Evolutionary conservation across 2,797 vertebrate genomes (phyloP), one percentile per base, ranked within the genome.

Genomic region (Cyclopterus lumpus): DNA sequence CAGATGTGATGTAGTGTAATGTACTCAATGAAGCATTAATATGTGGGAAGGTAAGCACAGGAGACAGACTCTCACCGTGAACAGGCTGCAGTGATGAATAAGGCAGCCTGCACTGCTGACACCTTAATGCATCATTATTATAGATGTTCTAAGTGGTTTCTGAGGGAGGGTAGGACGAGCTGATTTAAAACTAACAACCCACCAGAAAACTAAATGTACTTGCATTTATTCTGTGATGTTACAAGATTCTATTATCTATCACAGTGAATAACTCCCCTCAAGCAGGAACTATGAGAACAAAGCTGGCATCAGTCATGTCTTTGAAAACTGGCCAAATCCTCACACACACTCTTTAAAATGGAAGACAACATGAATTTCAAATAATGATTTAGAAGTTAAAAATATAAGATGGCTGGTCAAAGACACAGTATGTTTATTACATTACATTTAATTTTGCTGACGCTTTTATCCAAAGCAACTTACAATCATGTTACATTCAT

Each of bases 51-150:
- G 85, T 82, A 82, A 80, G 86, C 77, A 63, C 74, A 79, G 74
- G 74, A 89, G 79, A 86, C 85, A 79, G 73, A 71, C 65, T 82
- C 84, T 87, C 79, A 58, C 77, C 67, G 73, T 80, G 83, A 89
- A 84, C 88, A 83, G 82, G 71, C 86, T 77, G 81, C 86, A 82
- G 89, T 93, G 95, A 96, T 96, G 93, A 95, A 95, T 96, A 94
- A 94, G 86, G 85, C 84, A 71, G 83, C 71, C 82, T 32, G 61
- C 71, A 64, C 73, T 24, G 20, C 80, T 90, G 95, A 95, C 94
- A 93, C 88, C 88, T 92, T 92, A 94, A 96, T 95, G 93, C 89
- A 94, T 94, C 95, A 94, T 87, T 93, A 92, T 94, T 94, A 93
- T 89, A 93, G 93, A 95, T 93, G 93, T 88, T 93, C 88, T 85